These are phyloP conservation scores for Onychostruthus taczanowskii DNA, from an alignment of 2,113 vertebrate species.

Conservation along the genomic window DNA sequence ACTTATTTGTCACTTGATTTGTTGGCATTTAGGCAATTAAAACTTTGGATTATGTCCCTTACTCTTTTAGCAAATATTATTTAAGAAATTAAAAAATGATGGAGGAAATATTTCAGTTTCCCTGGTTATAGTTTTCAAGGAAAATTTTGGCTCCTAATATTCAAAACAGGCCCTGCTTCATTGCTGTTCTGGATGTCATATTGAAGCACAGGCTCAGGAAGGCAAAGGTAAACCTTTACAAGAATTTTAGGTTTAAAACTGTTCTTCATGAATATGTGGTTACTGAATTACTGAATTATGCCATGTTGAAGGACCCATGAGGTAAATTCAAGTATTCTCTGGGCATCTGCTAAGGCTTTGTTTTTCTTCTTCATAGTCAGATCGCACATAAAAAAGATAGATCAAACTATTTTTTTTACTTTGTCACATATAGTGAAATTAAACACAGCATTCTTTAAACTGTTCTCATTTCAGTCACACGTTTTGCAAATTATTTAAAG, in stretches of 20 bases:
- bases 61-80: not conserved
- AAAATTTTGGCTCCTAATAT: not conserved
- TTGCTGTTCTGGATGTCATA: not conserved
- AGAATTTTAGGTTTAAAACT: not conserved
- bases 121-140: not conserved
- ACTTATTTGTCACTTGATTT: not conserved
- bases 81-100: not conserved
- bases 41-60: not conserved
- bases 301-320: not conserved
- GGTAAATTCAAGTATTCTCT: not conserved
- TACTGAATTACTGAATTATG: not conserved
- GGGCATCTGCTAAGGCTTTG: not conserved
- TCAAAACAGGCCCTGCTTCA: not conserved
- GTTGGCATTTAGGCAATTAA: not conserved
- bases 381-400: not conserved
- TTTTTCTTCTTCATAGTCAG: not conserved
- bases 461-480: not conserved
- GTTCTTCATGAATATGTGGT: not conserved
- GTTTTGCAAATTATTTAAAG: not conserved
- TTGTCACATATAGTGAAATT: not conserved
- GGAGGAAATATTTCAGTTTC: not conserved
- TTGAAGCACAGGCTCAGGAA: not conserved
- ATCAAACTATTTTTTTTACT: not conserved
- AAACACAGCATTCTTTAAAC: not conserved
- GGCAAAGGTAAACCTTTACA: not conserved